phyloP scores from a whole-genome alignment of 2,888 invertebrate genomes.

The Drosophila limbata region DNA sequence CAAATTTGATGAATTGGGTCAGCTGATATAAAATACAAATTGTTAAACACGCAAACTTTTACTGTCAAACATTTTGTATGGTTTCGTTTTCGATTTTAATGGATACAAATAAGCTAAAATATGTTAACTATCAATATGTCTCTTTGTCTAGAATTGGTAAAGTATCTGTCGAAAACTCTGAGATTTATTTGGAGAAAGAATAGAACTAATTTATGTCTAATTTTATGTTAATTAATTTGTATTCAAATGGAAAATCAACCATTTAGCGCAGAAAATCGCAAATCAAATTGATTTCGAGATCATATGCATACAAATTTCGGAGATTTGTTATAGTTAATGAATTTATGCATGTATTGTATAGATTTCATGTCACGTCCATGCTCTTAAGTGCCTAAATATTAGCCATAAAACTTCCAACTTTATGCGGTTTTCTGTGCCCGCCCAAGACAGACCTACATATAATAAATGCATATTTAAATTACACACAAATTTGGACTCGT shows the following conservation, averaged over 20 bases:
- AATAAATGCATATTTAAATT: constrained; percentile 70
- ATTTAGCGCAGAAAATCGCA: not conserved
- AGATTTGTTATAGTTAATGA: constrained; percentile 4
- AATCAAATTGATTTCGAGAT: not conserved
- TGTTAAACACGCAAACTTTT: constrained; percentile 11
- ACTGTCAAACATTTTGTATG: not conserved
- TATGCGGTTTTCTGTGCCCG: constrained; percentile 13
- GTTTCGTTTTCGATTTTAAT: not conserved
- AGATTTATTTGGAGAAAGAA: too few relatives aligned
- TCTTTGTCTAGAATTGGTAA: not conserved
- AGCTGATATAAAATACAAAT: constrained; percentile 27
- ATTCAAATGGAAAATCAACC: not conserved
- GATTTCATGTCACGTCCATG: not conserved
- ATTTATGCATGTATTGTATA: constrained; percentile 1
- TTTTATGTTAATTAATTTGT: not conserved
- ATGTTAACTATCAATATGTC: not conserved
- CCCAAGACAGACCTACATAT: constrained; percentile 21
- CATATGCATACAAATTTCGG: not conserved
- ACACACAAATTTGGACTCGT: constrained; percentile 58
- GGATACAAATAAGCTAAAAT: too few relatives aligned
- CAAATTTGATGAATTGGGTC: constrained; percentile 34
- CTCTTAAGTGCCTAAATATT: constrained; percentile 9
- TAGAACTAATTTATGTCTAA: too few relatives aligned
- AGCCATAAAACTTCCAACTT: constrained; percentile 30
- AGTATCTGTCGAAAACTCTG: not conserved